Evolutionary conservation across 2,113 vertebrate species (phyloP).

Genomic region (Corythornis cristatus): DNA sequence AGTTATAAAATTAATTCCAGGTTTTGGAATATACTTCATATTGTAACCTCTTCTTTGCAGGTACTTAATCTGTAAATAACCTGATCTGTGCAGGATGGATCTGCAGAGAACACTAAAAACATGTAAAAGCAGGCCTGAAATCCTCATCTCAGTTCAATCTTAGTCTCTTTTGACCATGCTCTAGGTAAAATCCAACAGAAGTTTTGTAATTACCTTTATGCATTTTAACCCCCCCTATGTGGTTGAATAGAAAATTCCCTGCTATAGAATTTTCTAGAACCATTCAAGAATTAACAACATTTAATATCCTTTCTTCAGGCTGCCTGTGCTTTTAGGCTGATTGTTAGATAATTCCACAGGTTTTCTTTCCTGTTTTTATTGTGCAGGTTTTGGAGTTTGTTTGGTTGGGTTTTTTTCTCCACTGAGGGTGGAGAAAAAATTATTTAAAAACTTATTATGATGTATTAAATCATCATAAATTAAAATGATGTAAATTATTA

Average conservation of each 20-base stretch:
- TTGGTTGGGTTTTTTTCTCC: not conserved
- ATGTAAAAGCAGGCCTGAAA: not conserved
- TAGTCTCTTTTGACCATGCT: not conserved
- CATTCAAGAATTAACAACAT: not conserved
- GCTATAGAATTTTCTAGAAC: not conserved
- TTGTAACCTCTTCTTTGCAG: not conserved
- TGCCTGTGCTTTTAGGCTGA: not conserved
- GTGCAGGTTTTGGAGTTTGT: not conserved
- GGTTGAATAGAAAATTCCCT: not conserved
- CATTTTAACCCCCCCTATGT: not conserved
- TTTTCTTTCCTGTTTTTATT: not conserved
- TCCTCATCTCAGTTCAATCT: not conserved
- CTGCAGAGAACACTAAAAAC: not conserved
- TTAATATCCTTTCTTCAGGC: not conserved
- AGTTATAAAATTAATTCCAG: not conserved
- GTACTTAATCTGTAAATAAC: not conserved
- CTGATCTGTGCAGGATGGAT: not conserved
- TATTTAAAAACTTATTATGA: too few species aligned
- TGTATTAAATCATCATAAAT: too few species aligned
- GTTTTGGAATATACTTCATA: not conserved
- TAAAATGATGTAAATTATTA: too few species aligned
- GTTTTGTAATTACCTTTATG: not conserved
- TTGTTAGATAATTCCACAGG: not conserved
- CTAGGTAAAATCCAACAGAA: not conserved
- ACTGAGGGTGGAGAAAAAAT: not conserved